Percentiles rank a stretch among this genome's conserved stretches.
Conservation (phyloP, 2,797 vertebrate genomes). For the Myotis planiceps region DNA sequence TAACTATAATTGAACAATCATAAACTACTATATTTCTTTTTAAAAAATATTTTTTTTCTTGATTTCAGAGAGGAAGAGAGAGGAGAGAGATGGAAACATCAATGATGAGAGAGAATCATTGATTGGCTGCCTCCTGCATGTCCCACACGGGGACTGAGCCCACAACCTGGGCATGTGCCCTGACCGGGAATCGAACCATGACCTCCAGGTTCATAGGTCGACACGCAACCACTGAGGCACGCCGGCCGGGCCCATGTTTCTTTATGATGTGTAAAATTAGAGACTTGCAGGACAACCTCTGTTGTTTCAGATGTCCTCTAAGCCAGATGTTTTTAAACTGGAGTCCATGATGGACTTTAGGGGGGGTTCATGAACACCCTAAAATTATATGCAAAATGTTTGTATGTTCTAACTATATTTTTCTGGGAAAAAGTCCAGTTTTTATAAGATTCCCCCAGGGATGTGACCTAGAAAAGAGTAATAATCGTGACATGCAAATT, state of each 20-base stretch:
- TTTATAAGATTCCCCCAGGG: neutral
- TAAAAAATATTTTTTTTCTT: no score
- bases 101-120: no score
- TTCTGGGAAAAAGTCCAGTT: conserved; percentile 36
- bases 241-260: neutral
- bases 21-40: conserved; percentile 5
- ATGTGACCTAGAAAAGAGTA: neutral
- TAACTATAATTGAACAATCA: conserved; percentile 5
- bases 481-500: neutral
- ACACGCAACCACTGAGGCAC: no score
- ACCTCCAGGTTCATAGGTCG: no score
- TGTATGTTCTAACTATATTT: neutral
- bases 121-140: no score
- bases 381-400: neutral
- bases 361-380: neutral
- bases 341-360: neutral
- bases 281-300: neutral
- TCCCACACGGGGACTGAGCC: no score
- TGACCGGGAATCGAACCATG: no score
- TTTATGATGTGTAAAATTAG: conserved; percentile 14
- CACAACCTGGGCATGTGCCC: no score
- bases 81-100: no score
- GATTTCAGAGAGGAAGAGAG: no score
- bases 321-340: neutral
- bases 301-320: neutral